A percentile compares a stretch with the other conserved stretches of the same genome.
Conservation (phyloP, 2,888 invertebrate genomes). For the Chelonus formosanus region DNA sequence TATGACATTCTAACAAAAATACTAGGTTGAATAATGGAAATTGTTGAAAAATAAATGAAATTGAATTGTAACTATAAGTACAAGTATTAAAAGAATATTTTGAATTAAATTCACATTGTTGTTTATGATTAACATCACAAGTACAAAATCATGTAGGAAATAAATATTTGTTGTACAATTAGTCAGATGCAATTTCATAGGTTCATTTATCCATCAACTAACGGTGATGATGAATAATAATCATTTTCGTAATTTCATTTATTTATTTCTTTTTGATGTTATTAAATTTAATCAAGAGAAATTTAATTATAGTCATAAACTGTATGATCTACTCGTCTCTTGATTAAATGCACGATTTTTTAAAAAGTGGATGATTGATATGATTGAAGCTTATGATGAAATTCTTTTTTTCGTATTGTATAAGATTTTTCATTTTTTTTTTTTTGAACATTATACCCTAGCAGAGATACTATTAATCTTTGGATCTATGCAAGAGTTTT, state of each 20-base stretch:
- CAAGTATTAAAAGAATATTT: too few relatives aligned
- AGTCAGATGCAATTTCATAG: slow-evolving; percentile 7
- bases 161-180: slow-evolving; percentile 58
- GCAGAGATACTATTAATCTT: slow-evolving; percentile 19
- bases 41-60: too few relatives aligned
- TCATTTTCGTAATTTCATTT: background rate
- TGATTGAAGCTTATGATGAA: background rate
- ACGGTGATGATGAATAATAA: slow-evolving; percentile 1
- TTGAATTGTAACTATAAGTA: too few relatives aligned
- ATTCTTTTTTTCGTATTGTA: background rate
- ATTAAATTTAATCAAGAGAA: too few relatives aligned
- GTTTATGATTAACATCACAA: slow-evolving; percentile 56
- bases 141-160: slow-evolving; percentile 60
- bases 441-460: slow-evolving; percentile 5
- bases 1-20: too few relatives aligned
- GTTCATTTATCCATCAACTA: background rate
- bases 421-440: background rate
- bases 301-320: too few relatives aligned
- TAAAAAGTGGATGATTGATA: background rate
- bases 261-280: background rate
- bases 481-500: slow-evolving; percentile 23
- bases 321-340: too few relatives aligned
- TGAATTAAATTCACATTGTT: slow-evolving; percentile 22
- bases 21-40: too few relatives aligned
- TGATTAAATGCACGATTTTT: too few relatives aligned